Evolutionary conservation across 2,113 vertebrate genomes (phyloP).

Genomic region (Pyxicephalus adspersus): DNA sequence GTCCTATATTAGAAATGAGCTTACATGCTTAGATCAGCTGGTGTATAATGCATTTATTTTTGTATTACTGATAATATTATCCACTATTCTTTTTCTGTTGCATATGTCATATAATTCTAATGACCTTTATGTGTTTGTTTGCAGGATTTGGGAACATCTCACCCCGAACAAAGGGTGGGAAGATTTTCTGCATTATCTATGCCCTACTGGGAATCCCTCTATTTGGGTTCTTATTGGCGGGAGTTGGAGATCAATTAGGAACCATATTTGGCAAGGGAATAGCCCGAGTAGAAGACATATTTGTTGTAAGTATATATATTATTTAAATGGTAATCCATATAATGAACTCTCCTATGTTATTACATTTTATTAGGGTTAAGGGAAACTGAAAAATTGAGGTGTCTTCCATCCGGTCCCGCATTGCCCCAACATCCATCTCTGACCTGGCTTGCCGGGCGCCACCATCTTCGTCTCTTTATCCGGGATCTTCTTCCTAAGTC

Average conservation of each 20-base stretch:
- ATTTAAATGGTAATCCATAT: background rate
- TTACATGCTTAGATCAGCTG: no score
- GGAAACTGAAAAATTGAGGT: no score
- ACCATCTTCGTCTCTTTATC: no score
- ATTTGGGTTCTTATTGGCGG: constrained; percentile 95
- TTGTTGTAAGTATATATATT: constrained; percentile 84
- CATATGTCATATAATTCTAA: background rate
- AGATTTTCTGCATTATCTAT: constrained; percentile 98
- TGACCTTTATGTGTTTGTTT: constrained; percentile 56
- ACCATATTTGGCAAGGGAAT: constrained; percentile 98
- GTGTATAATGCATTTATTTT: no score
- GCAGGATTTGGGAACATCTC: constrained; percentile 97
- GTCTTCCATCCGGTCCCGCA: no score
- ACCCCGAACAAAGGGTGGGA: constrained; percentile 93
- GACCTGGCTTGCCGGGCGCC: no score
- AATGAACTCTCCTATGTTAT: background rate
- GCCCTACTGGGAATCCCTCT: constrained; percentile 96
- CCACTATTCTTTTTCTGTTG: background rate
- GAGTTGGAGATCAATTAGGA: constrained; percentile 95
- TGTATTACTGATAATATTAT: no score
- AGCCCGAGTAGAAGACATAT: constrained; percentile 94
- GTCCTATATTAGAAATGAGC: no score
- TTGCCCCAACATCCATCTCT: no score
- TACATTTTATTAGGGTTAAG: no score
- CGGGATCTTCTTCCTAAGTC: no score